Base-by-base conservation (phyloP, 2,797 vertebrate species). In the Taenioides sp. region DNA sequence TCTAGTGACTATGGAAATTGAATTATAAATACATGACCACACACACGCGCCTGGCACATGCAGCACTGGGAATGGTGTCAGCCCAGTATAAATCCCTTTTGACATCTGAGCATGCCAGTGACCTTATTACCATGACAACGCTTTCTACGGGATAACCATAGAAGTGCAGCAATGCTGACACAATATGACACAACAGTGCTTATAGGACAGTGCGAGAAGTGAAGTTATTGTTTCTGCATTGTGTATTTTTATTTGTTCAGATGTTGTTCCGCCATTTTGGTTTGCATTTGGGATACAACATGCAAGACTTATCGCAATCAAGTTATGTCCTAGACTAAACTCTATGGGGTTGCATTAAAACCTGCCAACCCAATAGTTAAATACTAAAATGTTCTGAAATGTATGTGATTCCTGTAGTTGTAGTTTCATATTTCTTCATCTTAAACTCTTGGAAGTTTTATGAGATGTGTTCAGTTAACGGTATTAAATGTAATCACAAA, bases 91-190 rank as follows among this genome's bases (percentile, higher is more conserved):
- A 92, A 93, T 93, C 88, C 81, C 83, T 91, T 90, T 84, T 92
- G 92, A 92, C 92, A 92, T 85, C 83, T 87, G 87, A 92, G 83
- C 80, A 75, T 74, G 81, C 85, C 79, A 84, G 79, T 92, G 91
- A 92, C 90, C 90, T 91, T 93, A 92, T 94, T 92, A 89, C 88
- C 87, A 92, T 90, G 80, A 92, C 91, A 93, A 93, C 90, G 83
- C 87, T 77, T 86, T 89, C 81, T 80, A 73, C 73, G 69, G 74
- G 73, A 89, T 84, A 81, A 83, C 80, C 82, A 88, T 61, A 70
- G 61, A 62, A 28, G 76, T 65, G 77, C 86, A 85, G 85, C 84
- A 86, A 85, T 75, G 76, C 84, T 90, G 89, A 90, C 86, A 90
- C 79, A 86, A 80, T 82, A 86, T 89, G 88, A 90, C 88, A 91